phyloP scores from a whole-genome alignment of 2,113 vertebrate species.

The Synodontis membranacea region DNA sequence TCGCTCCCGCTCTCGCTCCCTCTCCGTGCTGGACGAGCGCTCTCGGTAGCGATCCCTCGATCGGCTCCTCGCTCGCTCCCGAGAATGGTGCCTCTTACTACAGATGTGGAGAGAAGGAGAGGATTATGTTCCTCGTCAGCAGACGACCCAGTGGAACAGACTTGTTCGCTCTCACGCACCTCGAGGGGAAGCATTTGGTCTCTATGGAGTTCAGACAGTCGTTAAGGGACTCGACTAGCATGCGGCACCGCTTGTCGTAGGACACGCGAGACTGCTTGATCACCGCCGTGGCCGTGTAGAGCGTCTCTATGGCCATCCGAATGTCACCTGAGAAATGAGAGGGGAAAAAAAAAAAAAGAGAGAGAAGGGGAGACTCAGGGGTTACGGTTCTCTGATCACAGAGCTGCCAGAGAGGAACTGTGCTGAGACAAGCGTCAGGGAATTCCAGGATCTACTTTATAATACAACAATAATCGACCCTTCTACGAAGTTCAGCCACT shows the following conservation, averaged over 20 bases:
- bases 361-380: neutral
- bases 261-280: slow-evolving; percentile 94
- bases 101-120: neutral
- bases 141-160: neutral
- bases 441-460: no score
- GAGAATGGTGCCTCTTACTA: slow-evolving; percentile 64
- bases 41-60: slow-evolving; percentile 61
- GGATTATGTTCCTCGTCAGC: neutral
- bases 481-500: no score
- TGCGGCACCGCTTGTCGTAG: slow-evolving; percentile 86
- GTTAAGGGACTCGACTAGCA: slow-evolving; percentile 90
- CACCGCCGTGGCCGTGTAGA: slow-evolving; percentile 90
- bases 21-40: slow-evolving; percentile 64
- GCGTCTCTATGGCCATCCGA: slow-evolving; percentile 87
- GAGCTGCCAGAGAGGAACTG: neutral
- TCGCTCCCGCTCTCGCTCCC: slow-evolving; percentile 55
- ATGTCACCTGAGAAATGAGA: slow-evolving; percentile 79
- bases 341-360: no score
- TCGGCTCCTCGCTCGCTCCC: slow-evolving; percentile 45
- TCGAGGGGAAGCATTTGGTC: slow-evolving; percentile 81
- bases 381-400: neutral
- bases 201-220: slow-evolving; percentile 94
- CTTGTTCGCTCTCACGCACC: no score
- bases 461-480: no score
- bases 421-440: no score